Base-by-base conservation (phyloP, 2,113 vertebrate species). In the Amblyopsis rosae region DNA sequence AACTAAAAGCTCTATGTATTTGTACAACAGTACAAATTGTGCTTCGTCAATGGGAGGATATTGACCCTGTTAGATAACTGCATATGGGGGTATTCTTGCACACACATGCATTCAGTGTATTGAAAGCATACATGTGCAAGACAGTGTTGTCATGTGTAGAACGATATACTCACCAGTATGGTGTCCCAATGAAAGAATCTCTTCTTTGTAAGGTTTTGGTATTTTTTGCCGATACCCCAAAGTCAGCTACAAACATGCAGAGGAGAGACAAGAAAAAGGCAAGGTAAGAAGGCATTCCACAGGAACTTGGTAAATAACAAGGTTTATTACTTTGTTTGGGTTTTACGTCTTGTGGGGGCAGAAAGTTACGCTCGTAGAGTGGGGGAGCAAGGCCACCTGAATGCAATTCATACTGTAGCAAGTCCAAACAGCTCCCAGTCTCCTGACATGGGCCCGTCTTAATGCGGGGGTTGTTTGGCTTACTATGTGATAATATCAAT, bases 191-290 rank as follows among this genome's bases (percentile, higher is more conserved):
- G 86, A 98, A 98, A 71, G 96, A 95, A 84, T 96, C 96, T 86
- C 97, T 92, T 77, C 95, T 96, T 82, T 99, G 96, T 61, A 98
- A 74, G 10, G 97, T 99, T 89, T 95, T 98, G 76, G 90, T 90
- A 85, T 99, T 99, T 92, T 95, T 99, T 77, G 97, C 97, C 76
- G 96, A 98, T n/a, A 99, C 96, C 0, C 97, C 95, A 90, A 99
- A 99, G 87, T 99, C 97, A 79, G 97, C 97, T 99, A 86, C 57
- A 89, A 89, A 80, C 9, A 17, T 56, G 55, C 72, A 64, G 10
- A 46, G 51, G 54, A 80, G 0, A 67, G n/a, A 61, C 1, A 32
- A 12, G 50, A 69, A 12, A 51, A 50, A 41, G 10, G 66, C 26
- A 56, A 48, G 1, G 19, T 17, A 68, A 7, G 63, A 69, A 67